Percentiles rank a stretch among this genome's conserved stretches.
phyloP scores from a whole-genome alignment of 2,888 invertebrate species.

The Acleris literana region DNA sequence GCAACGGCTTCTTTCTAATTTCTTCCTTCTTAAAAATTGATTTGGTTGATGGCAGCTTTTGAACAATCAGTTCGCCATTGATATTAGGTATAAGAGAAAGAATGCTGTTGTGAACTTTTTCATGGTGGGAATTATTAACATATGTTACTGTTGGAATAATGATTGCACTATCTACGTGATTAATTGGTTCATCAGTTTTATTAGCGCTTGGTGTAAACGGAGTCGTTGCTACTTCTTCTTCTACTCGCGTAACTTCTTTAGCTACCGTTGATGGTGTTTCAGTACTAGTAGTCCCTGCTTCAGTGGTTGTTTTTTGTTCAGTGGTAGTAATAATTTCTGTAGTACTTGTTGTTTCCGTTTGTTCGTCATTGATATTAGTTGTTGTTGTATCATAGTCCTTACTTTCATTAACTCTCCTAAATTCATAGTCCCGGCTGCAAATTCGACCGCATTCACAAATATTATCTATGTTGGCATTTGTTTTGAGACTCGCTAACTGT shows the following conservation, averaged over 20 bases:
- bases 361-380: constrained; percentile 4
- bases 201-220: constrained; percentile 31
- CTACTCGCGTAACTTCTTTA: constrained; percentile 14
- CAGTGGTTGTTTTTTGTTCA: constrained; percentile 33
- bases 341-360: constrained; percentile 35
- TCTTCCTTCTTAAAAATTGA: constrained; percentile 60
- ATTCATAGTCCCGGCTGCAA: constrained; percentile 75
- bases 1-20: constrained; percentile 65
- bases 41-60: constrained; percentile 58
- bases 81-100: constrained; percentile 55
- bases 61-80: constrained; percentile 64
- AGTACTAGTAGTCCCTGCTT: constrained; percentile 30
- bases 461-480: constrained; percentile 74
- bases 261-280: constrained; percentile 12
- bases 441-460: constrained; percentile 82
- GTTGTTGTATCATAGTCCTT: constrained; percentile 36
- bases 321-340: constrained; percentile 35
- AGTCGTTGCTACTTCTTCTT: constrained; percentile 32
- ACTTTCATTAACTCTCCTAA: constrained; percentile 56
- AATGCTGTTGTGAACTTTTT: constrained; percentile 63
- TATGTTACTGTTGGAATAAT: constrained; percentile 64
- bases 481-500: constrained; percentile 73
- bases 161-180: constrained; percentile 55
- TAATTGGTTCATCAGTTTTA: constrained; percentile 11
- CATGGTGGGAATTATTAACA: constrained; percentile 46